phyloP scores from a whole-genome alignment of 2,113 vertebrate genomes.

The Nematolebias whitei region DNA sequence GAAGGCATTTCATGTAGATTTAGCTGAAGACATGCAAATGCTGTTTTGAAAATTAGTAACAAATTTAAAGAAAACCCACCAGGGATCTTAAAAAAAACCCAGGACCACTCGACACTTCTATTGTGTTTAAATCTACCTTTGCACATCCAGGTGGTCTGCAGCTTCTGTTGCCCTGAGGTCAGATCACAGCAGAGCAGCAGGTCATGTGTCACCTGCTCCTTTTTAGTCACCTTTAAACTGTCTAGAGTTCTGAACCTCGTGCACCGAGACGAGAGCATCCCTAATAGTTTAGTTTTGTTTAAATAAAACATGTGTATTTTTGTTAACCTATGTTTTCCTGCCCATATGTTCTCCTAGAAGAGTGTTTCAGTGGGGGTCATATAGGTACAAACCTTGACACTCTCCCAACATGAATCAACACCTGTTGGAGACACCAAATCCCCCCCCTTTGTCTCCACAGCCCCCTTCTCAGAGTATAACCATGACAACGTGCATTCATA shows the following conservation, averaged over 20 bases:
- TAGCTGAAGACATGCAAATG: too few relatives aligned
- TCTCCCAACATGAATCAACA: constrained; percentile 62
- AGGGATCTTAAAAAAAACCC: too few relatives aligned
- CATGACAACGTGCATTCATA: constrained; percentile 76
- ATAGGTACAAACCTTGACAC: constrained; percentile 49
- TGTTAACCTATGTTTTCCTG: neutral
- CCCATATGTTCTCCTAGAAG: constrained; percentile 7
- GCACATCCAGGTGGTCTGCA: constrained; percentile 18
- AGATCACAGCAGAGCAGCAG: constrained; percentile 39
- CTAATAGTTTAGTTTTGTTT: neutral
- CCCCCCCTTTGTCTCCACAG: constrained; percentile 70
- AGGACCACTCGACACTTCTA: too few relatives aligned
- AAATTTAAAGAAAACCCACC: too few relatives aligned
- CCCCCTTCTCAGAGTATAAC: constrained; percentile 66
- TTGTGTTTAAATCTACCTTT: neutral
- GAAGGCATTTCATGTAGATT: too few relatives aligned
- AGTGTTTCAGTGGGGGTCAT: constrained; percentile 9
- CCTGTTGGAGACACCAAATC: constrained; percentile 80
- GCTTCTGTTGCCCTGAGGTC: constrained; percentile 62
- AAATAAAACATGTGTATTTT: neutral
- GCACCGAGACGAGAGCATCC: neutral
- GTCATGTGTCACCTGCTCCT: constrained; percentile 68
- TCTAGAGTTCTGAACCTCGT: too few relatives aligned
- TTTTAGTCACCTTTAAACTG: constrained; percentile 13
- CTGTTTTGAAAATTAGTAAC: too few relatives aligned